These are phyloP conservation scores for Drosophila nasuta DNA, from an alignment of 1,140 invertebrate species.

Conservation along the genomic window DNA sequence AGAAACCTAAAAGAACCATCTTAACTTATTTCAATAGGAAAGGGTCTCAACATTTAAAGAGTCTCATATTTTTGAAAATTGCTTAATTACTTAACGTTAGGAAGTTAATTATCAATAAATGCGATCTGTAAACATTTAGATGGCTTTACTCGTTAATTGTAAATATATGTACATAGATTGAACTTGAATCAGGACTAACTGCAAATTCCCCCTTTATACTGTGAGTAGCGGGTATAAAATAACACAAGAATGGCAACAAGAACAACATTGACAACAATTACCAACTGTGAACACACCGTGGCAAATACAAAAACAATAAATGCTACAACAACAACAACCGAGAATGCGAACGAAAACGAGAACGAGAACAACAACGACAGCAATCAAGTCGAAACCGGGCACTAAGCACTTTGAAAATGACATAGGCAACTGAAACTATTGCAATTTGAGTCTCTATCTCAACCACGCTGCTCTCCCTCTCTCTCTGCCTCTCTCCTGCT, in stretches of 20 bases:
- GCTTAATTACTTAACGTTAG: too few species aligned
- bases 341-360: neutral
- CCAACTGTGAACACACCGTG: conserved; percentile 35
- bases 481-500: neutral
- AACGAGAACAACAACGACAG: conserved; percentile 16
- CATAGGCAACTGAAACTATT: conserved; percentile 74
- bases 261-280: conserved; percentile 66
- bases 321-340: conserved; percentile 17
- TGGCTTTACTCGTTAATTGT: too few species aligned
- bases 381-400: conserved; percentile 45
- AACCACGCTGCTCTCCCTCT: neutral
- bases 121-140: too few species aligned
- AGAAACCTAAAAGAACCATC: too few species aligned
- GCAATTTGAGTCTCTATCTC: conserved; percentile 37
- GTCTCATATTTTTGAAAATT: too few species aligned
- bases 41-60: too few species aligned
- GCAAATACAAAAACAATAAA: conserved; percentile 22
- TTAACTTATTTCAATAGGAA: too few species aligned
- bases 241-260: conserved; percentile 17
- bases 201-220: too few species aligned
- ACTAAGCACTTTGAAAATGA: conserved; percentile 77
- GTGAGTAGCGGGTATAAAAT: neutral
- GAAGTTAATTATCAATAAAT: too few species aligned
- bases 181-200: too few species aligned
- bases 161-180: too few species aligned